Evolutionary conservation across 2,888 invertebrate genomes (phyloP).

Genomic region (Acanthosepion pharaonis): DNA sequence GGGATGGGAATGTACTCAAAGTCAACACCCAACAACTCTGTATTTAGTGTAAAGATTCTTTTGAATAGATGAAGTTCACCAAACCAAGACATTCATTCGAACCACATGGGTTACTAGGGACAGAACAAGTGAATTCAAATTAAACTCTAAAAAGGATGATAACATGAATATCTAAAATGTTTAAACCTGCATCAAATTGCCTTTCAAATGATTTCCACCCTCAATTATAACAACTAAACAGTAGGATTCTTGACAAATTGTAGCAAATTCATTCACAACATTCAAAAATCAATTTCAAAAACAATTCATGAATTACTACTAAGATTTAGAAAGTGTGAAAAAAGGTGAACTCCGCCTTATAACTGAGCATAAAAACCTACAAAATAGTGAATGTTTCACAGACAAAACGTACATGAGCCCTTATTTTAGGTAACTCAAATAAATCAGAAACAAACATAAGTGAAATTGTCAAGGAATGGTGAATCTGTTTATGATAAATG

Average conservation of each 20-base stretch:
- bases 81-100: not conserved
- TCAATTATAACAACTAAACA: not conserved
- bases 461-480: slow-evolving; percentile 38
- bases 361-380: slow-evolving; percentile 2
- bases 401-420: not conserved
- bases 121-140: not conserved
- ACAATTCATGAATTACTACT: not conserved
- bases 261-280: slow-evolving; percentile 4
- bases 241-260: not conserved
- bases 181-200: not conserved
- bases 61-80: slow-evolving; percentile 21
- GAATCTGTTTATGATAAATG: slow-evolving; percentile 36
- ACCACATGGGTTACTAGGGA: not conserved
- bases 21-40: slow-evolving; percentile 6
- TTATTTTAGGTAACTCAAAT: not conserved
- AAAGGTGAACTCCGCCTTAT: not conserved
- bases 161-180: not conserved
- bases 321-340: not conserved
- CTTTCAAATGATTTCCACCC: not conserved
- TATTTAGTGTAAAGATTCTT: not conserved
- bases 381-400: slow-evolving; percentile 18
- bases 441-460: slow-evolving; percentile 35
- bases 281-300: not conserved
- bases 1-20: slow-evolving; percentile 8
- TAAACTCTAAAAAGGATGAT: not conserved